Conservation (phyloP, 2,113 vertebrate genomes). For the Eubucco bourcierii region DNA sequence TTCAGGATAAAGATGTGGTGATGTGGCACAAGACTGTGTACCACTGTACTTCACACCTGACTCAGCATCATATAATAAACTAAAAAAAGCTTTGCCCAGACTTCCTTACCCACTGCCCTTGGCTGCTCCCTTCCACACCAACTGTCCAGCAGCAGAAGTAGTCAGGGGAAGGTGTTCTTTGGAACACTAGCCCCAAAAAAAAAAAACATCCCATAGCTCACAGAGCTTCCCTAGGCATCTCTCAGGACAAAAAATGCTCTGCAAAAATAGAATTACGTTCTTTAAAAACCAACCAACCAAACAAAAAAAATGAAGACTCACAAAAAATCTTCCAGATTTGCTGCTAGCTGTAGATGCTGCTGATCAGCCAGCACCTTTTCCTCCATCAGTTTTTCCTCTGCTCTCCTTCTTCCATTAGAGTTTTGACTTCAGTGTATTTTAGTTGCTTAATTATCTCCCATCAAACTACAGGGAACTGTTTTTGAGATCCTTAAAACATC, state of each 20-base stretch:
- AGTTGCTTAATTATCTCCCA: conserved; percentile 30
- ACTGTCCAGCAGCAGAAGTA: not conserved
- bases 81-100: not conserved
- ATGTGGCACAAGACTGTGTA: not conserved
- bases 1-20: not conserved
- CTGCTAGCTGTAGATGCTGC: not conserved
- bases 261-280: not conserved
- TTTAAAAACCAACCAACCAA: not conserved
- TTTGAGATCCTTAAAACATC: conserved; percentile 5
- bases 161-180: not conserved
- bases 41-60: not conserved
- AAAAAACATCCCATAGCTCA: not conserved
- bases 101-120: not conserved
- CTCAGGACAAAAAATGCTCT: not conserved
- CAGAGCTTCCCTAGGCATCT: not conserved
- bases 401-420: not conserved
- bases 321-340: not conserved
- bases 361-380: not conserved
- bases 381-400: not conserved
- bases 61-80: not conserved
- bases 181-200: not conserved
- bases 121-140: not conserved
- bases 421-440: conserved; percentile 14
- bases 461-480: not conserved
- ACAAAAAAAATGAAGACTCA: not conserved